These are phyloP conservation scores for Siniperca scherzeri DNA, from an alignment of 2,797 vertebrate species.

Conservation along the genomic window DNA sequence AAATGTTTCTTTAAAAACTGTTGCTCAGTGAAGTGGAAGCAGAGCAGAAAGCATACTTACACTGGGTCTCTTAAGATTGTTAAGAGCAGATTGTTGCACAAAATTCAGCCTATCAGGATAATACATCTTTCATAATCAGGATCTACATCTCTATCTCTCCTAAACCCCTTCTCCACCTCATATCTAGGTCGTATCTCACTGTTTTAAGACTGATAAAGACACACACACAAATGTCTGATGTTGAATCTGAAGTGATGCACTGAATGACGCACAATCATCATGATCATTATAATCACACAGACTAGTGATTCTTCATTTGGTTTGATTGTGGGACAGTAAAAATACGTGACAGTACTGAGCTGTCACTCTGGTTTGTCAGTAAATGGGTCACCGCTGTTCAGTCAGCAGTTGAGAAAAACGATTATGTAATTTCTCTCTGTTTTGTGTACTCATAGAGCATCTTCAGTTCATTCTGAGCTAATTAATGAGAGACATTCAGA, in stretches of 20 bases:
- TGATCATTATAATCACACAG: not conserved
- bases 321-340: constrained; percentile 6
- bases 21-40: constrained; percentile 24
- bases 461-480: constrained; percentile 17
- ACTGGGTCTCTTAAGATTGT: constrained; percentile 3
- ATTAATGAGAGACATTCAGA: constrained; percentile 17
- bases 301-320: constrained; percentile 10
- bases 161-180: not conserved
- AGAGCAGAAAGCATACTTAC: constrained; percentile 33
- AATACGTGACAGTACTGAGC: not conserved
- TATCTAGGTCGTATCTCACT: constrained; percentile 8
- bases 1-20: constrained; percentile 24
- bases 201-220: not conserved
- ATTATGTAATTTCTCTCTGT: constrained; percentile 1
- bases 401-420: not conserved
- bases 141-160: constrained; percentile 1
- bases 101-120: not conserved
- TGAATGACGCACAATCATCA: constrained; percentile 4
- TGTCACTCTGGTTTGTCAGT: not conserved
- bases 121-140: constrained; percentile 15
- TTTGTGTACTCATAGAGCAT: not conserved
- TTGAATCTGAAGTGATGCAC: constrained; percentile 2
- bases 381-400: not conserved
- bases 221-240: constrained; percentile 20
- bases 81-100: constrained; percentile 13